These are phyloP conservation scores for Drosophila setifemur DNA, from an alignment of 1,140 invertebrate species.

Conservation along the genomic window DNA sequence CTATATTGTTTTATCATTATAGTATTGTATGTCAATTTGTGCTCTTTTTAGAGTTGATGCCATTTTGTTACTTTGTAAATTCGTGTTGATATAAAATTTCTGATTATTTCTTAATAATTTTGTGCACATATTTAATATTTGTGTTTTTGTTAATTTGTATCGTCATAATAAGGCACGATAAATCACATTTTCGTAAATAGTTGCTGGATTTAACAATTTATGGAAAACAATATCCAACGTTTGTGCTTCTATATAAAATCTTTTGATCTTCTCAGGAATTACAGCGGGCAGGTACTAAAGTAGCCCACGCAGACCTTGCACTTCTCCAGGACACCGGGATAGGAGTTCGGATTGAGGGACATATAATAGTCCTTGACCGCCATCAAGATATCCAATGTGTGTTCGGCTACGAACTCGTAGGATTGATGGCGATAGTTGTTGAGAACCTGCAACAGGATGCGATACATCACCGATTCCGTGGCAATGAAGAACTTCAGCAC, in stretches of 20 bases:
- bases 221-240: too few relatives aligned
- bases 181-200: not conserved
- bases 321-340: not conserved
- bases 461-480: constrained; percentile 48
- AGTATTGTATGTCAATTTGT: constrained; percentile 12
- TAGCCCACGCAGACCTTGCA: constrained; percentile 42
- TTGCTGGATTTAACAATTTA: too few relatives aligned
- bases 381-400: constrained; percentile 1
- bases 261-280: too few relatives aligned
- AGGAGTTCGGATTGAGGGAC: constrained; percentile 59
- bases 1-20: not conserved
- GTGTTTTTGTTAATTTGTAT: not conserved
- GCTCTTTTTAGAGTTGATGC: constrained; percentile 10
- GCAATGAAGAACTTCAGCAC: constrained; percentile 44
- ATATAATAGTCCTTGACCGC: constrained; percentile 31
- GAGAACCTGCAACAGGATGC: constrained; percentile 23
- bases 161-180: constrained; percentile 5
- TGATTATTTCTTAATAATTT: too few relatives aligned
- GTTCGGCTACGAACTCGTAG: not conserved
- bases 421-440: not conserved
- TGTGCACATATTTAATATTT: too few relatives aligned
- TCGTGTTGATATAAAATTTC: too few relatives aligned
- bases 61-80: too few relatives aligned
- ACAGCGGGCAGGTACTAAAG: constrained; percentile 28
- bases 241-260: too few relatives aligned